These are phyloP conservation scores for Liopterus haemorrhoidalis DNA, from an alignment of 2,888 invertebrate species.

Conservation along the genomic window DNA sequence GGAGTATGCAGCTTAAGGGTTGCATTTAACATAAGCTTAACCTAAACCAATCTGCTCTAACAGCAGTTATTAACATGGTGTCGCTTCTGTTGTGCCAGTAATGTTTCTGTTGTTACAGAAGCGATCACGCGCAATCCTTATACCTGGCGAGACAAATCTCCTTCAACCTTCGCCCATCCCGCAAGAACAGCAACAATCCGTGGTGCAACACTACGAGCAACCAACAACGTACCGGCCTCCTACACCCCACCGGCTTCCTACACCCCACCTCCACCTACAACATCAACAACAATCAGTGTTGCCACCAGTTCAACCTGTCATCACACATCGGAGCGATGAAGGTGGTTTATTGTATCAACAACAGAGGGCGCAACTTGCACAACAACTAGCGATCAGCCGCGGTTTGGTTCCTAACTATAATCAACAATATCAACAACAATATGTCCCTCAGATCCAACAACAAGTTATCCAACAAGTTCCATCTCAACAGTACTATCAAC, in stretches of 20 bases:
- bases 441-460: slow-evolving; percentile 35
- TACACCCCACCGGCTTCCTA: no score
- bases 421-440: slow-evolving; percentile 35
- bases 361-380: slow-evolving; percentile 30
- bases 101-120: slow-evolving; percentile 45
- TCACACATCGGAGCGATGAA: slow-evolving; percentile 26
- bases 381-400: no score
- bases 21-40: no score
- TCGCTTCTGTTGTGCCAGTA: slow-evolving; percentile 34
- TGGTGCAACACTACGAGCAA: slow-evolving; percentile 43
- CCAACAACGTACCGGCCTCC: slow-evolving; percentile 46
- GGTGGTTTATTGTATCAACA: no score
- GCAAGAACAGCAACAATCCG: slow-evolving; percentile 27
- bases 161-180: slow-evolving; percentile 17
- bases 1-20: no score
- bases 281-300: slow-evolving; percentile 31
- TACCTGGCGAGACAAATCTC: slow-evolving; percentile 25
- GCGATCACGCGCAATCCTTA: slow-evolving; percentile 39
- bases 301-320: slow-evolving; percentile 29
- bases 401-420: no score
- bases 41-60: no score
- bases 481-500: slow-evolving; percentile 33
- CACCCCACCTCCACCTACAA: slow-evolving; percentile 29
- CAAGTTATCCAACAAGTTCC: slow-evolving; percentile 37
- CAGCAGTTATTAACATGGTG: neutral